Evolutionary conservation across 2,797 vertebrate species (phyloP).

Genomic region (Crocodylus rhombifer): DNA sequence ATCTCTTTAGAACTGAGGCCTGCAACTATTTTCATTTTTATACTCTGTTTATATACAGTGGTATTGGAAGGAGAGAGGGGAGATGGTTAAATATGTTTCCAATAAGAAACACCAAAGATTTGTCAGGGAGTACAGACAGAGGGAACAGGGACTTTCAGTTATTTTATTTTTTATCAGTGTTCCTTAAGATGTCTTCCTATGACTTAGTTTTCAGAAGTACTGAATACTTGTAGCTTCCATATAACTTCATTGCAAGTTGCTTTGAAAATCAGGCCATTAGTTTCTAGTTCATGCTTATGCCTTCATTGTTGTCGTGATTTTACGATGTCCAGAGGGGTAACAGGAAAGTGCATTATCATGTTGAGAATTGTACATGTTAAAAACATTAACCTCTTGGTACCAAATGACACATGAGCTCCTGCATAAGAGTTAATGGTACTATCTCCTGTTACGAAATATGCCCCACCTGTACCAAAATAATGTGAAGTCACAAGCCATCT

Average conservation of each 20-base stretch:
- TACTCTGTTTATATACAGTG: background rate
- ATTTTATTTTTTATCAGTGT: background rate
- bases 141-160: background rate
- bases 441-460: conserved; percentile 64
- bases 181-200: background rate
- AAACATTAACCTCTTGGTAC: conserved; percentile 74
- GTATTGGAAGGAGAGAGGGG: fast-evolving
- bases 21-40: background rate
- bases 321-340: conserved; percentile 61
- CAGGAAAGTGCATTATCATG: conserved; percentile 76
- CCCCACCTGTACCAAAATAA: conserved; percentile 61
- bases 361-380: conserved; percentile 53
- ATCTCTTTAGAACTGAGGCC: background rate
- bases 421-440: conserved; percentile 52
- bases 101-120: background rate
- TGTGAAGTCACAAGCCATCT: conserved; percentile 54
- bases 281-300: conserved; percentile 44
- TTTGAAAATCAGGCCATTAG: conserved; percentile 40
- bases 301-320: conserved; percentile 63
- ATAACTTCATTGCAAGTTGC: background rate
- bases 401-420: conserved; percentile 50
- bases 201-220: background rate
- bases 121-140: background rate
- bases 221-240: conserved; percentile 39
- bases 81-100: background rate